Evolutionary conservation across 1,140 invertebrate genomes (phyloP), one percentile per base, ranked within the genome.

Genomic region (Rhyzopertha dominica): DNA sequence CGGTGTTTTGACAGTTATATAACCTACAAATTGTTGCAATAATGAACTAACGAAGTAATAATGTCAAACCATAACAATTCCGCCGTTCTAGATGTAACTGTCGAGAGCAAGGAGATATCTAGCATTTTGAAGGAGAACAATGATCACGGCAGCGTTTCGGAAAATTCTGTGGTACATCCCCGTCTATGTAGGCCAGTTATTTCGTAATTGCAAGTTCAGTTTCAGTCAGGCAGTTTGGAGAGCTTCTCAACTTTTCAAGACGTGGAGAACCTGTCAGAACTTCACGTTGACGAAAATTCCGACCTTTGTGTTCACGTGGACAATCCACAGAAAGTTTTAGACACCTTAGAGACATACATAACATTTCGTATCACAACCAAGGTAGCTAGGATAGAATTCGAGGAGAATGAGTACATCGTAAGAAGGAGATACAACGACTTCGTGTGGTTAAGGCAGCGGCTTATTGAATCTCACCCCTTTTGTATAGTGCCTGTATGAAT

Each of bases 281-380:
- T 76, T 38, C 72, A 73, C 53, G 51, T 70, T 25, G 74, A 76
- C 49, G 69, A 70, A 43, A 62, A 69, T 48, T 66, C 74, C 12
- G 83, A 86, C 61, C 62, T 86, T 8, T 76, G 79, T 61, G 74
- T 85, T 0, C 73, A 77, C 65, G 81, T 87, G 13, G 84, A 86
- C 50, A 83, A 82, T 69, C 84, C 84, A n/a, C 82, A 86, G 49
- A 87, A 85, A 62, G 81, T 85, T 66, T 72, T 82, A 12, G 81
- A 82, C 51, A 81, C 82, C 0, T 72, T 85, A 51, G 84, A 86
- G 62, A 84, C 83, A 2, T 87, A 79, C 54, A 82, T 87, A 31
- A 83, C 82, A 25, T 87, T 85, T 56, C 69, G 81, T 29, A 75
- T 86, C 17, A 78, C 76, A 10, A 82, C 82, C 1, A 81, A 75